Evolutionary conservation across 1,140 invertebrate genomes (phyloP).

Genomic region (Helicoverpa zea): DNA sequence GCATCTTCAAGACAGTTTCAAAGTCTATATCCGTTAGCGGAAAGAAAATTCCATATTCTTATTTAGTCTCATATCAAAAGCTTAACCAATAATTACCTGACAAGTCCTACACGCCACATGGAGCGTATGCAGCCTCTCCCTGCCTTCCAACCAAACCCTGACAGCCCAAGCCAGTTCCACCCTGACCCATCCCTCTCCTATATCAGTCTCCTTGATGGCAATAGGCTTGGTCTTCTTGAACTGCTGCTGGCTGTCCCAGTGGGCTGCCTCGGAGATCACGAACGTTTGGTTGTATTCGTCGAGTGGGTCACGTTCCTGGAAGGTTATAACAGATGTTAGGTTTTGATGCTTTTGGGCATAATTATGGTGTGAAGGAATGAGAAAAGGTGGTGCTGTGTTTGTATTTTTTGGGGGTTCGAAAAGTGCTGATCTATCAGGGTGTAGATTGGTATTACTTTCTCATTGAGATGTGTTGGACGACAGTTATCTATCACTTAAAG

Average conservation of each 20-base stretch:
- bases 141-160: conserved; percentile 90
- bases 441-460: no score
- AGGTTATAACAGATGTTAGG: not conserved
- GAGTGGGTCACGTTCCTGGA: conserved; percentile 82
- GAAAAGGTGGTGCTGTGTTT: no score
- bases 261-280: conserved; percentile 92
- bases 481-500: no score
- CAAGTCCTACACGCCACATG: conserved; percentile 93
- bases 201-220: conserved; percentile 91
- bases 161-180: conserved; percentile 92
- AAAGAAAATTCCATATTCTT: no score
- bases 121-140: conserved; percentile 89
- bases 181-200: conserved; percentile 92
- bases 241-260: conserved; percentile 90
- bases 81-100: conserved; percentile 80
- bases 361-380: no score
- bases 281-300: conserved; percentile 90
- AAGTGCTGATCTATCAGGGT: no score
- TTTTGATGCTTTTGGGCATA: conserved; percentile 37
- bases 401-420: no score
- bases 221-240: conserved; percentile 91
- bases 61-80: not conserved
- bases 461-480: no score
- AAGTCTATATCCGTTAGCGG: no score
- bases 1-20: no score